Conservation (phyloP, 2,113 vertebrate species). For the Martes martes region DNA sequence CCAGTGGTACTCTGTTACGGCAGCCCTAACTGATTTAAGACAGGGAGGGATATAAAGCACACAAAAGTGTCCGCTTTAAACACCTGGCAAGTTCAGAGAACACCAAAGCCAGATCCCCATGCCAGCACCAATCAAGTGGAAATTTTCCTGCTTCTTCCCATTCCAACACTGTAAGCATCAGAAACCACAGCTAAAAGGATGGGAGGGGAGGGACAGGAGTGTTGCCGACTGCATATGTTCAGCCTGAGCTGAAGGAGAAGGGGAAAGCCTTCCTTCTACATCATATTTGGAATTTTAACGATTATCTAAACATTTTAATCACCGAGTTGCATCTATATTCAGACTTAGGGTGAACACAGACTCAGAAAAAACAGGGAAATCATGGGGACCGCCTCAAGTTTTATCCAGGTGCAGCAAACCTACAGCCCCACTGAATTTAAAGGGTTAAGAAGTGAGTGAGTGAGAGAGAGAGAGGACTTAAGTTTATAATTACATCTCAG, state of each 20-base stretch:
- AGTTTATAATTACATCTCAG: background rate
- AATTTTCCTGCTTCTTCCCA: background rate
- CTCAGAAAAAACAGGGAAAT: background rate
- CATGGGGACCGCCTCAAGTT: background rate
- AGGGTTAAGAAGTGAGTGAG: background rate
- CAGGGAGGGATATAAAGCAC: background rate
- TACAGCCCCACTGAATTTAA: background rate
- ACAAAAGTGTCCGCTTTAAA: background rate
- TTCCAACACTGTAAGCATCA: background rate
- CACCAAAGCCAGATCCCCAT: background rate
- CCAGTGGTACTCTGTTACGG: background rate
- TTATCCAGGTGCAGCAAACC: background rate
- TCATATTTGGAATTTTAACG: background rate
- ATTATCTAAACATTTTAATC: background rate
- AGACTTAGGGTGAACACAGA: background rate
- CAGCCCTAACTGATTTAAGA: background rate
- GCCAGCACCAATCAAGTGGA: background rate
- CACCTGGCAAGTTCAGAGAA: background rate
- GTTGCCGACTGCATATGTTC: background rate
- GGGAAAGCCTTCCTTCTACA: background rate
- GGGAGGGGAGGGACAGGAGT: background rate
- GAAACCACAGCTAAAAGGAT: background rate
- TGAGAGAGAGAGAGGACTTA: background rate
- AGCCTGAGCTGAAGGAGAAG: background rate
- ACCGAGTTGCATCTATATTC: background rate